These are phyloP conservation scores for Sabellastarte sp. DNA, from an alignment of 2,888 invertebrate species.

Conservation along the genomic window DNA sequence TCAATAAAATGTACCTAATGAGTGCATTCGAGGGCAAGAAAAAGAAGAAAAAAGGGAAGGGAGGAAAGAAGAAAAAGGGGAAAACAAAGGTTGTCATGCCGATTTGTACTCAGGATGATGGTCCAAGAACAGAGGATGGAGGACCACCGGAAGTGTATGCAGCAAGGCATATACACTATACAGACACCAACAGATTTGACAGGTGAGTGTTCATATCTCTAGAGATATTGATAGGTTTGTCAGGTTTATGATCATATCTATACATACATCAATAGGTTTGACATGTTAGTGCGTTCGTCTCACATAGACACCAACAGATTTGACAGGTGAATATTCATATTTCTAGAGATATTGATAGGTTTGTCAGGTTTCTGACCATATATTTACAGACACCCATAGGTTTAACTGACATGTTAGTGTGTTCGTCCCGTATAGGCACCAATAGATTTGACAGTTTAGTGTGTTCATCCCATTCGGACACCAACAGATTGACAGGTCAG, in stretches of 20 bases:
- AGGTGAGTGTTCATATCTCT: too few species aligned
- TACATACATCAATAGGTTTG: too few species aligned
- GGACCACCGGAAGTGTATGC: conserved; percentile 55
- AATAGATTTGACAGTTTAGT: conserved; percentile 54
- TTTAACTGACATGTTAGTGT: too few species aligned
- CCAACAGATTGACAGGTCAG: too few species aligned
- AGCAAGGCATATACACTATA: conserved; percentile 51
- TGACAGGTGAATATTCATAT: conserved; percentile 31
- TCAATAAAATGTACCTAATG: conserved; percentile 57
- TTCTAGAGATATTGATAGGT: too few species aligned
- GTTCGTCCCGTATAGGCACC: conserved; percentile 57
- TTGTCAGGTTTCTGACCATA: too few species aligned
- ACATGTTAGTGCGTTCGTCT: too few species aligned
- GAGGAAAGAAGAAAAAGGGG: conserved; percentile 48
- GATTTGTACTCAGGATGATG: conserved; percentile 53
- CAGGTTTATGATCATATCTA: too few species aligned
- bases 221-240: too few species aligned
- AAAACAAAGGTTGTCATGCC: conserved; percentile 58
- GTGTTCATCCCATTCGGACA: too few species aligned
- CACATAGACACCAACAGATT: conserved; percentile 56
- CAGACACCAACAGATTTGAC: conserved; percentile 55
- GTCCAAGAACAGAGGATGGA: conserved; percentile 49
- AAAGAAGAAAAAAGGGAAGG: conserved; percentile 55
- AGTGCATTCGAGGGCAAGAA: conserved; percentile 57
- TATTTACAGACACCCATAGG: too few species aligned